Base-by-base conservation (phyloP, 2,888 invertebrate genomes). In the Chaitophorus viminalis region DNA sequence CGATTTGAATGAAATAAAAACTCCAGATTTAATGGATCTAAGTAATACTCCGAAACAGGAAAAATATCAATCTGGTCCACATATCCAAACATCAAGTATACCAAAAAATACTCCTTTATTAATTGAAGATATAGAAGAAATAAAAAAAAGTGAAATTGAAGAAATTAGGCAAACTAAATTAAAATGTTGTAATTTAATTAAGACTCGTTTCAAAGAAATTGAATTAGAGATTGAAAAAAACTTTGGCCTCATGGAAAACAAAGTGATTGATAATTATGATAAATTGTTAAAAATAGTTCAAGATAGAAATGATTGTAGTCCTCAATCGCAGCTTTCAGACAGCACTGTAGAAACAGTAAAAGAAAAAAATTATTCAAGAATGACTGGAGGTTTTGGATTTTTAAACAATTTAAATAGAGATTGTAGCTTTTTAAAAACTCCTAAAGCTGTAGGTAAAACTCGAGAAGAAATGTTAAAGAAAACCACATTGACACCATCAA, bases 361-460 rank as follows among this genome's bases (percentile, higher is more conserved):
- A 65, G 74, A 81, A 87, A 87, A 81, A 81, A 87, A 87, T 25
- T 87, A 87, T 65, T 74, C 87, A 29, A 74, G 87, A 74, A 87
- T 87, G 87, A 87, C 87, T 81, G 87, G 87, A 33, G 81, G 81
- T 81, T 87, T 31, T 75, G 87, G 87, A 72, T 74, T 87, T 74
- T 74, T 87, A 25, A 87, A 87, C 14, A 87, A 87, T 81, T 81
- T 87, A 46, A 81, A 87, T 74, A 25, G n/a, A 5, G 87, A 81
- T 46, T 87, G 87, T 6, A 87, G 87, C 33, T 87, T 87, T 87
- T 81, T 87, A 46, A 87, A 87, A 87, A 87, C 87, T 81, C 87
- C 87, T 11, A 87, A 87, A 46, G n/a, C 74, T 31, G 75, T 75
- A n/a, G 74, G 81, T 21, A 81, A 81, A 46, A 87, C 87, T 6